Evolutionary conservation across 2,797 vertebrate species (phyloP).

Genomic region (Graptemys geographica): DNA sequence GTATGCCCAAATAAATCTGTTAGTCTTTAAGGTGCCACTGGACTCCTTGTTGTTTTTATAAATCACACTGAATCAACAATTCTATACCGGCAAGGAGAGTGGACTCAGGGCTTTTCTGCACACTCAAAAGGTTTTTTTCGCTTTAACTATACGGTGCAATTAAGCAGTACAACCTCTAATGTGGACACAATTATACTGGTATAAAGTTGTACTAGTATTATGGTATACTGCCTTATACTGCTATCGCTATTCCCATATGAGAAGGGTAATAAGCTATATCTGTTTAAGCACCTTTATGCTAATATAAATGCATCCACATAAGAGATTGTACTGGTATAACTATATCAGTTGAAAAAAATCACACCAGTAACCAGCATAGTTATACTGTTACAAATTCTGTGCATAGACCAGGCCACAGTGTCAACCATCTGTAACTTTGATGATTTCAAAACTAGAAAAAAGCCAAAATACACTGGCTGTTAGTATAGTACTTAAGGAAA

Average conservation of each 20-base stretch:
- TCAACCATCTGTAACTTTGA: background rate
- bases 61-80: background rate
- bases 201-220: background rate
- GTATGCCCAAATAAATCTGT: too few relatives aligned
- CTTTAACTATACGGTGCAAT: too few relatives aligned
- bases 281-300: background rate
- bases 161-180: background rate
- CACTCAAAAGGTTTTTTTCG: background rate
- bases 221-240: background rate
- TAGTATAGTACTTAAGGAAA: background rate
- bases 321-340: too few relatives aligned
- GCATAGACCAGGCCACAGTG: background rate
- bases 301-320: background rate
- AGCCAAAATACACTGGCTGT: background rate
- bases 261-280: background rate
- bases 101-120: background rate
- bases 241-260: background rate
- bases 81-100: background rate
- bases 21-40: too few relatives aligned
- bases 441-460: background rate
- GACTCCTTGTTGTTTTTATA: background rate
- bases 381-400: background rate
- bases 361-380: background rate
- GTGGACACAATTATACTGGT: background rate
- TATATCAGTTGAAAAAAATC: background rate